Evolutionary conservation across 2,888 invertebrate species (phyloP).

Genomic region (Troilus luridus): DNA sequence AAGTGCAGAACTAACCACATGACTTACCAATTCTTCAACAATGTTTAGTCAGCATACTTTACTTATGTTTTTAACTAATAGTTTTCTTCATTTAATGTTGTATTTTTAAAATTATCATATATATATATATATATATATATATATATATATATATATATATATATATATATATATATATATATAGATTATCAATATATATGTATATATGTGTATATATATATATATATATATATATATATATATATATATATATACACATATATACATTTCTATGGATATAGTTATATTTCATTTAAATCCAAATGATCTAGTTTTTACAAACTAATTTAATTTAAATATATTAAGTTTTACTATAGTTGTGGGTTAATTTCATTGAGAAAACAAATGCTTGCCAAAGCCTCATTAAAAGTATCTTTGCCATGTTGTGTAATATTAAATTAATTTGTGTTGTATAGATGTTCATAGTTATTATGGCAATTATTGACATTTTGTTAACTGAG

Average conservation of each 20-base stretch:
- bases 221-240: no score
- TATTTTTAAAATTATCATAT: no score
- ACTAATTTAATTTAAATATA: neutral
- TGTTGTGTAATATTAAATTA: neutral
- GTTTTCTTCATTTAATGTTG: neutral
- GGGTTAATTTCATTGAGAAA: neutral
- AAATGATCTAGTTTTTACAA: neutral
- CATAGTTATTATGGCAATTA: neutral
- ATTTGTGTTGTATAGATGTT: neutral
- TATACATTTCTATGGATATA: neutral
- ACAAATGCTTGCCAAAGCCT: slow-evolving; percentile 10
- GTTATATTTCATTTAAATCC: neutral
- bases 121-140: no score
- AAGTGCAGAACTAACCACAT: neutral
- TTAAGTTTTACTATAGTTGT: neutral
- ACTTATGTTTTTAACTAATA: neutral
- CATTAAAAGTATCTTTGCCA: neutral
- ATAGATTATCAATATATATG: no score
- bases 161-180: no score
- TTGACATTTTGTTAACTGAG: neutral
- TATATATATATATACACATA: no score
- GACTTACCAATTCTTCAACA: neutral
- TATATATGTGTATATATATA: no score
- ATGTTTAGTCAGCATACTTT: neutral
- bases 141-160: no score